A percentile compares a stretch with the other conserved stretches of the same genome.
phyloP scores from a whole-genome alignment of 2,797 vertebrate species.

The Lophotriccus pileatus region DNA sequence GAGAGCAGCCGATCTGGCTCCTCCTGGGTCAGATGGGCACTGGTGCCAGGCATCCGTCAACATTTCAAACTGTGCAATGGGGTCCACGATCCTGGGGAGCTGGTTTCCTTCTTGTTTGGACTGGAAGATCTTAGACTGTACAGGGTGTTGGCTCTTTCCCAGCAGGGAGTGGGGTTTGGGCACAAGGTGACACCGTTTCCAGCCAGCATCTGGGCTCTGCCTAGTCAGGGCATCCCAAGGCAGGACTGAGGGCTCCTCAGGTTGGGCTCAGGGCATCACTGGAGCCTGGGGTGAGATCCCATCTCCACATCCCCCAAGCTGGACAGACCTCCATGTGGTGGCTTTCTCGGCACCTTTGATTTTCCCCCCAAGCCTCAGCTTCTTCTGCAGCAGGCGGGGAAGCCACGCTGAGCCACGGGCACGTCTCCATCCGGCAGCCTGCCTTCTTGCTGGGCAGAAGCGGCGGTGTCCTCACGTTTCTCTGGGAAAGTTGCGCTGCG shows the following conservation, averaged over 20 bases:
- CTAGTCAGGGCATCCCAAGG: not conserved
- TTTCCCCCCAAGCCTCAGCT: not conserved
- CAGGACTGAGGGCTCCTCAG: not conserved
- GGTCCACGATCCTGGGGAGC: fast-evolving
- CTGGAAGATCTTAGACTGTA: not conserved
- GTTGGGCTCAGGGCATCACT: not conserved
- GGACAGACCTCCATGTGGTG: not conserved
- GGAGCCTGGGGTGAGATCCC: fast-evolving
- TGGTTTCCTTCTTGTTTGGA: not conserved
- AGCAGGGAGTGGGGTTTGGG: not conserved
- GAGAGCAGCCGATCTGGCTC: not conserved
- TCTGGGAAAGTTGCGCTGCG: not conserved
- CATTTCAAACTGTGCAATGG: fast-evolving
- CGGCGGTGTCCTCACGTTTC: not conserved
- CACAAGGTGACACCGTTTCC: not conserved
- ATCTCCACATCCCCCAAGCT: not conserved
- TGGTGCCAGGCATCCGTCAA: not conserved
- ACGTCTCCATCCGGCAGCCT: slow-evolving; percentile 43
- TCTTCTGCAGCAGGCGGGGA: not conserved
- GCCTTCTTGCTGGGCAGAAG: not conserved
- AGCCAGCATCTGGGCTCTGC: fast-evolving
- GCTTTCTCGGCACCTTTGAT: not conserved
- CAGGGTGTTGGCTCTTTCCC: not conserved
- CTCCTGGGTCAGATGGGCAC: not conserved
- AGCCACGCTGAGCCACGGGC: not conserved